These are phyloP conservation scores for Nymphicus hollandicus DNA, from an alignment of 2,113 vertebrate genomes.

Conservation along the genomic window DNA sequence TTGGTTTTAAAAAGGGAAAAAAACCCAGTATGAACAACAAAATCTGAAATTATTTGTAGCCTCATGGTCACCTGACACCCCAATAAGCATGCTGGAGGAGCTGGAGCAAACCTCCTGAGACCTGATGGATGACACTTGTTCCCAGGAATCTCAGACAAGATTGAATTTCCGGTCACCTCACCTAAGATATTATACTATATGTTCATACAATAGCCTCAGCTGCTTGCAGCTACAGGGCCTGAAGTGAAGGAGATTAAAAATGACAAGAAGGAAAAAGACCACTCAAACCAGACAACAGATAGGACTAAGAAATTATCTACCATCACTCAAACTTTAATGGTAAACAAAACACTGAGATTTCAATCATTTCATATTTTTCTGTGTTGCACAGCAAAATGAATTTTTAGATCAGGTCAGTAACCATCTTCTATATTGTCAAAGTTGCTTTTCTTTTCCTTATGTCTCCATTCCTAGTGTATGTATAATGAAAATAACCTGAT, in stretches of 20 bases:
- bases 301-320: not conserved
- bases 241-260: not conserved
- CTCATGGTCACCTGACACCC: not conserved
- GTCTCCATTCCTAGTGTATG: not conserved
- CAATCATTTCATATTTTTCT: not conserved
- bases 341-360: not conserved
- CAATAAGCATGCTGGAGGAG: not conserved
- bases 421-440: not conserved
- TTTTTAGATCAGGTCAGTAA: not conserved
- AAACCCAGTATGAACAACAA: not conserved
- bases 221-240: not conserved
- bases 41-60: not conserved
- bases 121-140: not conserved
- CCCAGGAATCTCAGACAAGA: not conserved
- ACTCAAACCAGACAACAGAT: not conserved
- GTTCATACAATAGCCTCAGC: not conserved
- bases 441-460: not conserved
- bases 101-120: not conserved
- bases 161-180: not conserved
- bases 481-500: not conserved
- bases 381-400: not conserved
- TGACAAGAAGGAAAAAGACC: not conserved
- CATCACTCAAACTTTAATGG: not conserved
- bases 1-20: not conserved
- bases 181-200: not conserved